These are phyloP conservation scores for Homalodisca vitripennis DNA, from an alignment of 1,140 invertebrate species.

Conservation along the genomic window DNA sequence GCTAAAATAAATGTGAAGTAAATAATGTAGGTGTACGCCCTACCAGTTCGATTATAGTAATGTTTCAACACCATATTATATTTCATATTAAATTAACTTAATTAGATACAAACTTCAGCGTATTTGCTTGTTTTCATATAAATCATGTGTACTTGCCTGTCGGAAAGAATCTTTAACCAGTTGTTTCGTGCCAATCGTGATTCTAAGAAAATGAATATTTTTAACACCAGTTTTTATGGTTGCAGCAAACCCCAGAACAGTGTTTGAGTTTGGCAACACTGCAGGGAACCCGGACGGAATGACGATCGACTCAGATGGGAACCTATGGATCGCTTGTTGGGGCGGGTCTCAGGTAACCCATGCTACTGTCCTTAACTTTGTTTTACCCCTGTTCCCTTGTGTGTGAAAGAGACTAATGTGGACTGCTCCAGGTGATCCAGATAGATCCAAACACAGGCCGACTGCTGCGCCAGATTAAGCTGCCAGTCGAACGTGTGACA, in stretches of 20 bases:
- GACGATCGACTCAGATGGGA: constrained; percentile 63
- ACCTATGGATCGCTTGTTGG: constrained; percentile 65
- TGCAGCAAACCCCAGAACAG: constrained; percentile 49
- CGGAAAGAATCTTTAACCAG: too few relatives aligned
- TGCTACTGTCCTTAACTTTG: neutral
- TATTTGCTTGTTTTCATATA: too few relatives aligned
- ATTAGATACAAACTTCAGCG: too few relatives aligned
- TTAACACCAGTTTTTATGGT: too few relatives aligned
- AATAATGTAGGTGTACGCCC: too few relatives aligned
- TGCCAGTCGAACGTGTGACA: constrained; percentile 52
- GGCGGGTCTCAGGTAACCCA: constrained; percentile 46
- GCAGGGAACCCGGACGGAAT: constrained; percentile 64
- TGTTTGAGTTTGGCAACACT: constrained; percentile 50
- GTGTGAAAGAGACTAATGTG: neutral
- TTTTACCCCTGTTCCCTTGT: neutral
- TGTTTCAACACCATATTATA: too few relatives aligned
- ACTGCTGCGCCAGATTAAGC: constrained; percentile 45
- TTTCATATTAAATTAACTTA: too few relatives aligned
- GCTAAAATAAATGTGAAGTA: too few relatives aligned
- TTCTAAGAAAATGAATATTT: too few relatives aligned
- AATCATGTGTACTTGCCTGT: too few relatives aligned
- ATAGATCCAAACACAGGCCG: constrained; percentile 46
- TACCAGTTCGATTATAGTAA: too few relatives aligned
- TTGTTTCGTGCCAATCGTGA: too few relatives aligned
- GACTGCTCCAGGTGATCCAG: constrained; percentile 45